Evolutionary conservation across 23 tunicate genomes (phyloP).

Genomic region (Diplosoma virens): DNA sequence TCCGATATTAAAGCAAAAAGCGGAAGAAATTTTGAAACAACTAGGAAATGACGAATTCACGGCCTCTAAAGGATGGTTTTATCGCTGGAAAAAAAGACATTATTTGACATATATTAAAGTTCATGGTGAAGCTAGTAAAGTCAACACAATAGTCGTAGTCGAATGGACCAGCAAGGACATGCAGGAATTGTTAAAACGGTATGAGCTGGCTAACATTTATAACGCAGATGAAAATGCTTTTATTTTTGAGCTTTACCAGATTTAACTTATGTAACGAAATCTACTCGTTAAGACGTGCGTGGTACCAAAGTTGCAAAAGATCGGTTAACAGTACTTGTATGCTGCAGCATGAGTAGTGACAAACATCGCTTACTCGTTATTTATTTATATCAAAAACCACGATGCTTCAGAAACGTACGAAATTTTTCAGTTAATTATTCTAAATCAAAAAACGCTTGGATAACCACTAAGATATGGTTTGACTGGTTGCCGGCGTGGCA

Average conservation of each 20-base stretch:
- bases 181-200: neutral
- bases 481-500: neutral
- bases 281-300: neutral
- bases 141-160: neutral
- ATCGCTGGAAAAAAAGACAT: conserved; percentile 24
- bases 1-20: conserved; percentile 21
- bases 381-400: neutral
- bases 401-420: neutral
- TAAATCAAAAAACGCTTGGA: neutral
- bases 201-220: neutral
- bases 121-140: too few relatives aligned
- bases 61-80: conserved; percentile 21
- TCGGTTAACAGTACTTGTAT: neutral
- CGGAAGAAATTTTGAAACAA: conserved; percentile 26
- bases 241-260: too few relatives aligned
- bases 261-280: neutral
- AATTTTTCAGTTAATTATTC: neutral
- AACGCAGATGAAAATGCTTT: neutral
- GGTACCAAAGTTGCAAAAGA: neutral
- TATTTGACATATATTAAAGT: neutral
- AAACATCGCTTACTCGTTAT: neutral
- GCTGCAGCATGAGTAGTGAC: neutral
- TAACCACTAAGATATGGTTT: neutral
- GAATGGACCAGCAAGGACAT: neutral
- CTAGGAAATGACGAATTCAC: conserved; percentile 30